Percentiles rank a stretch among this genome's conserved stretches.
Evolutionary conservation across 1,140 invertebrate species (phyloP).

Genomic region (Bilobella aurantiaca): DNA sequence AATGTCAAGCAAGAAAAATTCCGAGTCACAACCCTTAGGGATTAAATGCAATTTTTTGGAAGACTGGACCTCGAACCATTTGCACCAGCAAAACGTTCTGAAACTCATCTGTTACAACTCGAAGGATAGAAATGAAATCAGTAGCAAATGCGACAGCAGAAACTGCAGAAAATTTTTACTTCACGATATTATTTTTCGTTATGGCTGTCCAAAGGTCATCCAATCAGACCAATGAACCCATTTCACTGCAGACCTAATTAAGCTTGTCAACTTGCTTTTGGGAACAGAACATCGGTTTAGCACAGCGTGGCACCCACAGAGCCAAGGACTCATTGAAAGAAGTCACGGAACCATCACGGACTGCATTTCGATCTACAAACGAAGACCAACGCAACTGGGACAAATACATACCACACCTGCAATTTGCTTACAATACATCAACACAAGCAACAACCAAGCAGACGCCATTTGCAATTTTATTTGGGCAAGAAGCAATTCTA

Average conservation of each 20-base stretch:
- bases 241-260: not conserved
- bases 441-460: constrained; percentile 28
- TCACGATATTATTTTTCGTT: constrained; percentile 6
- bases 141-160: not conserved
- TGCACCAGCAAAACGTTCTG: constrained; percentile 8
- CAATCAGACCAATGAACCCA: not conserved
- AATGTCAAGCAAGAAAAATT: constrained; percentile 7
- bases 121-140: not conserved
- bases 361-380: constrained; percentile 29
- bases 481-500: constrained; percentile 33
- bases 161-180: constrained; percentile 16
- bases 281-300: not conserved
- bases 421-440: constrained; percentile 36
- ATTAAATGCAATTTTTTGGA: not conserved
- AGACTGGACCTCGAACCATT: not conserved
- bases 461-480: constrained; percentile 33
- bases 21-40: not conserved
- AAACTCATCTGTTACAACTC: not conserved
- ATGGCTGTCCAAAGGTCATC: constrained; percentile 8
- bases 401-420: constrained; percentile 29
- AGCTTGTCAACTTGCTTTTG: not conserved
- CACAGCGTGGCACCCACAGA: not conserved
- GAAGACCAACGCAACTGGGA: constrained; percentile 37
- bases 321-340: not conserved
- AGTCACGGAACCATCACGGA: not conserved